Evolutionary conservation across 2,797 vertebrate species (phyloP).

Genomic region (Helarctos malayanus): DNA sequence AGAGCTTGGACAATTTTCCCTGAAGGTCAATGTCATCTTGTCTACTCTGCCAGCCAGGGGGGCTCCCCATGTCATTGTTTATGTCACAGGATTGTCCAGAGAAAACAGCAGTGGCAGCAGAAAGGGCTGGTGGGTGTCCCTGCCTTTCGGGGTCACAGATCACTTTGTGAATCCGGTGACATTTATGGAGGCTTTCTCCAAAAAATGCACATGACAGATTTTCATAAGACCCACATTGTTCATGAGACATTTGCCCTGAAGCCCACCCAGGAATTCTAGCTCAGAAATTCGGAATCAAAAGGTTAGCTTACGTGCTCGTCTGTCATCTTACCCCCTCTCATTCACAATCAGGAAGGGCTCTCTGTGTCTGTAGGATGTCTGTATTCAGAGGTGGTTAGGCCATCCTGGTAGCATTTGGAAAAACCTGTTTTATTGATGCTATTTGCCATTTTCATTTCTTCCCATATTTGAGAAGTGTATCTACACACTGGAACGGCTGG

Average conservation of each 20-base stretch:
- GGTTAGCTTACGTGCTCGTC: not conserved
- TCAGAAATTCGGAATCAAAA: not conserved
- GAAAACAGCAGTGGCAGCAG: not conserved
- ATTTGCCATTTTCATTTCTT: constrained; percentile 23
- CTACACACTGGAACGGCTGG: not conserved
- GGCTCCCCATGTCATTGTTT: not conserved
- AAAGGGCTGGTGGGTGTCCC: not conserved
- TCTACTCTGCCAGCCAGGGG: not conserved
- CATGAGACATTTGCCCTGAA: not conserved
- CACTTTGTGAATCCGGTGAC: not conserved
- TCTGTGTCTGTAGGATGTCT: not conserved
- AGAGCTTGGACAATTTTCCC: not conserved
- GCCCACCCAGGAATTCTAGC: not conserved
- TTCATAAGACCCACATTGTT: not conserved
- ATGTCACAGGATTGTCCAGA: not conserved
- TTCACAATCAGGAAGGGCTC: not conserved
- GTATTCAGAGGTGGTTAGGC: not conserved
- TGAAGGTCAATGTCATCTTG: not conserved
- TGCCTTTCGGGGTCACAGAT: not conserved
- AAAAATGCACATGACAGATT: not conserved
- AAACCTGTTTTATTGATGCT: not conserved
- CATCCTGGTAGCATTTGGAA: constrained; percentile 3
- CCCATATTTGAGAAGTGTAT: constrained; percentile 9
- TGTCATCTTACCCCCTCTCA: not conserved
- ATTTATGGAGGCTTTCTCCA: not conserved